A percentile compares a stretch with the other conserved stretches of the same genome.
phyloP scores from a whole-genome alignment of 2,888 invertebrate species.

The Caradrina clavipalpis region DNA sequence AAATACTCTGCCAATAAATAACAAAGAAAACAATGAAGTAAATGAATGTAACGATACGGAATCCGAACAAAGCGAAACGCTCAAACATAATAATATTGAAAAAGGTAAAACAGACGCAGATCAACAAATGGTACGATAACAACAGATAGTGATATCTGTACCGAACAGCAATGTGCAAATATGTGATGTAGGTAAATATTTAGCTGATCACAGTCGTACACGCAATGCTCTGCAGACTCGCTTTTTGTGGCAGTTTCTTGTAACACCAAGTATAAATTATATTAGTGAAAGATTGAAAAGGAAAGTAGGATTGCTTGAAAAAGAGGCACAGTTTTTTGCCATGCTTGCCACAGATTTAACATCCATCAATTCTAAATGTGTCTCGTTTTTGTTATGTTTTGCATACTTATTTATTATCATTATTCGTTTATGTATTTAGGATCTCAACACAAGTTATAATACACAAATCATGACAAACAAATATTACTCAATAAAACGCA shows the following conservation, averaged over 20 bases:
- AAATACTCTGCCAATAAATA: slow-evolving; percentile 54
- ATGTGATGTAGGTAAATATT: slow-evolving; percentile 51
- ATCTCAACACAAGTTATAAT: no score
- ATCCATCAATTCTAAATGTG: not conserved
- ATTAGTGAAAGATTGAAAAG: slow-evolving; percentile 32
- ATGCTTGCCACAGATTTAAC: not conserved
- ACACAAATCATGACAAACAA: no score
- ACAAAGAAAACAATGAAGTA: slow-evolving; percentile 41
- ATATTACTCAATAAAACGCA: no score
- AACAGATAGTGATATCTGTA: slow-evolving; percentile 73
- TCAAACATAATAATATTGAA: slow-evolving; percentile 55
- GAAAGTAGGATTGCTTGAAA: slow-evolving; percentile 28
- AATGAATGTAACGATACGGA: slow-evolving; percentile 34
- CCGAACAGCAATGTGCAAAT: slow-evolving; percentile 67
- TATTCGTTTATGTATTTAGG: no score
- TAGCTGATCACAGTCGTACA: slow-evolving; percentile 36
- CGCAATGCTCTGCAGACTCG: slow-evolving; percentile 30
- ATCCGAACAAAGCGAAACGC: slow-evolving; percentile 61
- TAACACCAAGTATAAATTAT: slow-evolving; percentile 13
- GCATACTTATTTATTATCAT: not conserved
- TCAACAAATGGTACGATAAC: slow-evolving; percentile 69
- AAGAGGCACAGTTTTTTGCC: slow-evolving; percentile 8
- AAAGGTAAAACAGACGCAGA: slow-evolving; percentile 74
- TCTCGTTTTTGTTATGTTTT: not conserved
- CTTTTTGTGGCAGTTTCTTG: slow-evolving; percentile 46